These are phyloP conservation scores for Chelon auratus DNA, from an alignment of 2,797 vertebrate species.

Conservation along the genomic window DNA sequence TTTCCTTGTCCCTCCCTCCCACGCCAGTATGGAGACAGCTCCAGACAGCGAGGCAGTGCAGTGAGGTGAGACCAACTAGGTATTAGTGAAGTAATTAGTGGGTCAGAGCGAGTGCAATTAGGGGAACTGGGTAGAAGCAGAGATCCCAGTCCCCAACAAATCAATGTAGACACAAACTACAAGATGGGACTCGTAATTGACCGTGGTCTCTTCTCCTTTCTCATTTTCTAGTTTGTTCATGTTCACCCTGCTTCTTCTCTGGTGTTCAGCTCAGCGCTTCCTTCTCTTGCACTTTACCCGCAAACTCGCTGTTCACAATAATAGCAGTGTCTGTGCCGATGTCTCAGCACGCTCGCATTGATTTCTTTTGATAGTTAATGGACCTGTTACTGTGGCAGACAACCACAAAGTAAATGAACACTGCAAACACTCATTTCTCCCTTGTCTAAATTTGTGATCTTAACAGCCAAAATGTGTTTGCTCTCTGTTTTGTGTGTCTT, in stretches of 20 bases:
- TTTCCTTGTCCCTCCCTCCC: constrained; percentile 6
- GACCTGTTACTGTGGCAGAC: constrained; percentile 37
- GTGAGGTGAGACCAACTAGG: constrained; percentile 63
- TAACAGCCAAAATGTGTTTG: constrained; percentile 25
- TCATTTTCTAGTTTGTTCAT: constrained; percentile 54
- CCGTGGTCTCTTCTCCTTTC: constrained; percentile 56
- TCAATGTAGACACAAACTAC: constrained; percentile 81
- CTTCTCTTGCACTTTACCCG: constrained; percentile 11
- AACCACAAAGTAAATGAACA: constrained; percentile 42
- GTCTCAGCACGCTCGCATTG: constrained; percentile 48
- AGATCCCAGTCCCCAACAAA: constrained; percentile 76
- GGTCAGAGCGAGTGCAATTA: constrained; percentile 80
- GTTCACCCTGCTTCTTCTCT: constrained; percentile 17
- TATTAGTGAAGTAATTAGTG: constrained; percentile 80
- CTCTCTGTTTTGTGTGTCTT: constrained; percentile 35
- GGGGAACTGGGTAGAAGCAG: constrained; percentile 66
- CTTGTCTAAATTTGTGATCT: constrained; percentile 38
- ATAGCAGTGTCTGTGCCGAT: constrained; percentile 34
- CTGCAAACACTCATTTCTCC: constrained; percentile 24
- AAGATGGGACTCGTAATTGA: constrained; percentile 81
- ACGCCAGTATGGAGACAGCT: constrained; percentile 27
- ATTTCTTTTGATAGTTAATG: constrained; percentile 63
- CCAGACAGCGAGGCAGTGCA: constrained; percentile 42
- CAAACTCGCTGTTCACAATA: constrained; percentile 25
- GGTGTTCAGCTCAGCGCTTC: constrained; percentile 31